These are phyloP conservation scores for Pseudolycoriella hygida DNA, from an alignment of 2,888 invertebrate species.

Conservation along the genomic window DNA sequence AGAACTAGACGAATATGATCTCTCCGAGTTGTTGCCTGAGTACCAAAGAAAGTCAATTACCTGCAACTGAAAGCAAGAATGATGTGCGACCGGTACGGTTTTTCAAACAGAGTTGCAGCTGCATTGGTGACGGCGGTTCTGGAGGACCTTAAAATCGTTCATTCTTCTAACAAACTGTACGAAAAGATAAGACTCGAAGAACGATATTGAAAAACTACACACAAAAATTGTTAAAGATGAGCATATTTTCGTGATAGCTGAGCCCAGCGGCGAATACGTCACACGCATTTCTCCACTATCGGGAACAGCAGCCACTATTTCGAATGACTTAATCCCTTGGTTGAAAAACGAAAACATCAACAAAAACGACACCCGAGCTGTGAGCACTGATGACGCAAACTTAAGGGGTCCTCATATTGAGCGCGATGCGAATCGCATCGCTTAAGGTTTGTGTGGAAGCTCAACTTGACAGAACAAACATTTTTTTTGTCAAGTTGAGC, in stretches of 20 bases:
- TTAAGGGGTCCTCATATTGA: too few species aligned
- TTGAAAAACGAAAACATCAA: background rate
- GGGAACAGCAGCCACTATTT: background rate
- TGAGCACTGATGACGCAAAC: background rate
- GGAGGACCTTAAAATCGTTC: background rate
- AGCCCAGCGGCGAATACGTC: background rate
- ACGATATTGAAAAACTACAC: background rate
- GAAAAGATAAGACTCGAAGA: background rate
- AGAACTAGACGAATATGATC: too few species aligned
- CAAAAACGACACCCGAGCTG: background rate
- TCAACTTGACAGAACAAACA: too few species aligned
- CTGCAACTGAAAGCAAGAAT: too few species aligned
- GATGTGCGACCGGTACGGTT: too few species aligned
- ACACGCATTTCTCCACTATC: background rate
- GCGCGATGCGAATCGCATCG: too few species aligned
- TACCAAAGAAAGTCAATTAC: too few species aligned
- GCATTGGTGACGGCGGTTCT: background rate
- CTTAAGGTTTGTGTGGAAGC: too few species aligned
- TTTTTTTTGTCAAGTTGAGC: too few species aligned
- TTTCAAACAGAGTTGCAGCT: too few species aligned
- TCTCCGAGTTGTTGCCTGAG: too few species aligned
- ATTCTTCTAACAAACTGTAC: background rate
- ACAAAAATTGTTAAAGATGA: background rate
- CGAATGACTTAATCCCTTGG: too few species aligned
- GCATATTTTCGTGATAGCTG: background rate